Base-by-base conservation (phyloP, 1,140 invertebrate genomes). In the Drosophila punjabiensis region DNA sequence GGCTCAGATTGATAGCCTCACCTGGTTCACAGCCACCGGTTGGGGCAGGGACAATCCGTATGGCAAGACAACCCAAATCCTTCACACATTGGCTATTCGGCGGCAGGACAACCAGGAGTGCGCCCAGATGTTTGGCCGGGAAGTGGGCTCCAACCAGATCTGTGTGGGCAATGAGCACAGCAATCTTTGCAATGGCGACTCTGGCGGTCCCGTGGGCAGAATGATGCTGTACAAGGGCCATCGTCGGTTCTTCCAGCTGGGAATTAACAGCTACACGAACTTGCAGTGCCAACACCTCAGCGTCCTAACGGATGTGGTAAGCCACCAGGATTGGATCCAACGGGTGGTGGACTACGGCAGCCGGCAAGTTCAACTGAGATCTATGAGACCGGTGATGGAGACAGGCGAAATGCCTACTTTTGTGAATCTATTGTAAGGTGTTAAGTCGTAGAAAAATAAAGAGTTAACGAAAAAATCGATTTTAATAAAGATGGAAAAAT, bases 1-100 rank as follows among this genome's bases (percentile, higher is more conserved):
- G 13, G 6, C 14, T 4, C 3, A 13, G 45, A 32, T 33, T 11
- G 60, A 62, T 28, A 7, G 7, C 8, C 43, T 62, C 10, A 50
- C 60, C 37, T 62, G 60, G 60, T 50, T 50, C 30, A 62, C 32
- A 7, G 43, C 24, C 60, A 62, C 60, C 32, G 60, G 60, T 7
- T 62, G 60, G 60, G 60, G 60, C 7, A 50, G 4, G 14, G 4
- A 14, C 6, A 5, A 0, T n/a, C 3, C 30, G 2, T 0, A 13
- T 2, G 43, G 60, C 14, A 24, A 10, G n/a, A 10, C 43, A 5
- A 24, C 30, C 2, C 43, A 2, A 16, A 30, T 62, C 45, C 60
- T 62, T 4, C 60, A 62, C 18, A 50, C 43, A 16, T n/a, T 59
- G 37, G 10, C 14, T 6, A 59, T 59, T 8, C 5, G 4, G 6